phyloP scores from a whole-genome alignment of 1,140 invertebrate species.

The Phocides pigmalion region DNA sequence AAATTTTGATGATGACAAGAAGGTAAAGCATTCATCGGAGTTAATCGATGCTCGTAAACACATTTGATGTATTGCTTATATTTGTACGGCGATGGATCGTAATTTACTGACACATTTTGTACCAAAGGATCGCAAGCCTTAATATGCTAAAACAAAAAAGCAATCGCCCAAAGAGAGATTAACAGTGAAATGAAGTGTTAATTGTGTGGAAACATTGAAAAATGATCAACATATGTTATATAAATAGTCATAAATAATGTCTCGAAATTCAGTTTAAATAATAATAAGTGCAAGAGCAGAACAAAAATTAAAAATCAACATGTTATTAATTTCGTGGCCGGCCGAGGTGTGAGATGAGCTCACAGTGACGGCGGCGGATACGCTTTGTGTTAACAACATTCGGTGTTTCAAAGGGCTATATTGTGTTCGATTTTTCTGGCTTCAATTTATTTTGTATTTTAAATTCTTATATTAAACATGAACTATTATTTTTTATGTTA shows the following conservation, averaged over 20 bases:
- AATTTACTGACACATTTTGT: conserved; percentile 49
- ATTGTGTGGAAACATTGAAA: conserved; percentile 81
- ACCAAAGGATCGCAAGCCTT: conserved; percentile 22
- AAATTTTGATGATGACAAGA: neutral
- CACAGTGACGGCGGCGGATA: conserved; percentile 53
- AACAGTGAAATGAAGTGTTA: conserved; percentile 81
- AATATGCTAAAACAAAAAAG: conserved; percentile 38
- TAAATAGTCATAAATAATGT: conserved; percentile 82
- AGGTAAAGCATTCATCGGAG: neutral
- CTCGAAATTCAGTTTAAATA: conserved; percentile 82
- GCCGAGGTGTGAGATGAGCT: conserved; percentile 76
- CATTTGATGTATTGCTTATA: conserved; percentile 12
- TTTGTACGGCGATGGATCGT: conserved; percentile 35
- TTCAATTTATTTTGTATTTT: no score
- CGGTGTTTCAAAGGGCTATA: no score
- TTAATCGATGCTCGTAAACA: conserved; percentile 15
- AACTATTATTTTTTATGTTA: no score
- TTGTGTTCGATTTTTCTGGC: no score
- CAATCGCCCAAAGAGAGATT: conserved; percentile 62
- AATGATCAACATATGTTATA: conserved; percentile 83
- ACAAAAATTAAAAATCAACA: conserved; percentile 81
- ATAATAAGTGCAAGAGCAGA: conserved; percentile 81
- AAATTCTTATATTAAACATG: no score
- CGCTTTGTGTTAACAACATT: conserved; percentile 16
- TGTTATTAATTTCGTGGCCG: conserved; percentile 80